Conservation (phyloP, 2,888 invertebrate genomes). For the Eupithecia vulgata region DNA sequence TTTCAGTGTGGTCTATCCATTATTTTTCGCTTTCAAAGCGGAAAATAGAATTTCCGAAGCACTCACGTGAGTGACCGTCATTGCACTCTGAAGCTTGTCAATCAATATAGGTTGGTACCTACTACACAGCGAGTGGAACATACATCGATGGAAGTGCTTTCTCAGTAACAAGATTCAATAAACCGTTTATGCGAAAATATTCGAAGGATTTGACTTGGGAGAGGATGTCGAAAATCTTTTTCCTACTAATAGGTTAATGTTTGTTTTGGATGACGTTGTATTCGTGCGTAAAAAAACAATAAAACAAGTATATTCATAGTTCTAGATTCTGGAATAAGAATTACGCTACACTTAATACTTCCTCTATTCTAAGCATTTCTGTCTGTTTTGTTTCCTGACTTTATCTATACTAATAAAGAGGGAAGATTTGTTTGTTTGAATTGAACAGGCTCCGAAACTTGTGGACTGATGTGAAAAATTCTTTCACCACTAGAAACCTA, state of each 20-base stretch:
- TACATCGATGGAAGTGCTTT: background rate
- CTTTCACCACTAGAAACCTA: too few relatives aligned
- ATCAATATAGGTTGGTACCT: conserved; percentile 29
- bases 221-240: background rate
- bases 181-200: background rate
- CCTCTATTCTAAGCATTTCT: too few relatives aligned
- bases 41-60: conserved; percentile 39
- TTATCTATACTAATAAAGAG: too few relatives aligned
- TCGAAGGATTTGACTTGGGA: background rate
- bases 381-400: too few relatives aligned
- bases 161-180: background rate
- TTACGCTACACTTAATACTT: too few relatives aligned
- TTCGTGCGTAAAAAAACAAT: too few relatives aligned
- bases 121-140: background rate
- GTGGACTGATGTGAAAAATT: too few relatives aligned
- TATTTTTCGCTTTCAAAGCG: conserved; percentile 1
- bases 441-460: too few relatives aligned
- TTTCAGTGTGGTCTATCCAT: background rate
- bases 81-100: conserved; percentile 35
- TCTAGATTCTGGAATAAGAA: background rate
- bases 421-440: too few relatives aligned
- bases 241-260: background rate
- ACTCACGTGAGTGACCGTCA: conserved; percentile 25
- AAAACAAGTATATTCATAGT: background rate
- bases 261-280: too few relatives aligned